These are phyloP conservation scores for Diarsia mendica DNA, from an alignment of 2,888 invertebrate species.

Conservation along the genomic window DNA sequence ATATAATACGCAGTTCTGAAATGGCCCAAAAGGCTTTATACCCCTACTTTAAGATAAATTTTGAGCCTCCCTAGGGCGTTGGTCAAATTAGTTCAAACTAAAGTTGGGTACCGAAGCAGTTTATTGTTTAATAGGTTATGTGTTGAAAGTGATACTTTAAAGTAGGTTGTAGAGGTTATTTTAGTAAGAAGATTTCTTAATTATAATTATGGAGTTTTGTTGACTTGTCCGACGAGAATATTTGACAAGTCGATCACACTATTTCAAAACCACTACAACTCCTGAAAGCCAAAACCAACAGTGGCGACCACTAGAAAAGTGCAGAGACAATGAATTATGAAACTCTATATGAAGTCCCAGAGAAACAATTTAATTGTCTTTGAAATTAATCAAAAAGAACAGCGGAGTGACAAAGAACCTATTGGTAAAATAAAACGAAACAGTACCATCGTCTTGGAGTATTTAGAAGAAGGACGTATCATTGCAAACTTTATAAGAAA, in stretches of 20 bases:
- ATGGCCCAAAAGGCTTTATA: conserved; percentile 55
- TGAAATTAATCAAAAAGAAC: too few relatives aligned
- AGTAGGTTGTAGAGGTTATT: background rate
- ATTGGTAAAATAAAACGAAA: too few relatives aligned
- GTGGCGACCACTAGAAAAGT: too few relatives aligned
- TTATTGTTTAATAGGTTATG: conserved; percentile 46
- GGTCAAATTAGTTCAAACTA: conserved; percentile 47
- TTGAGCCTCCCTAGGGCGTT: conserved; percentile 38
- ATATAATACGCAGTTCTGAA: conserved; percentile 19
- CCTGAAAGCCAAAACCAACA: too few relatives aligned
- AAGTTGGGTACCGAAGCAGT: conserved; percentile 24
- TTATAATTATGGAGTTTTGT: background rate
- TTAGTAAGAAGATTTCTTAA: background rate
- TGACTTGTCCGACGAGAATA: too few relatives aligned
- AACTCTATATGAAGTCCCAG: too few relatives aligned
- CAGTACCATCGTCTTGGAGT: too few relatives aligned
- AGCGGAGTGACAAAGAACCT: too few relatives aligned
- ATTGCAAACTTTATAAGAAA: background rate
- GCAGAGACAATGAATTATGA: too few relatives aligned
- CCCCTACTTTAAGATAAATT: conserved; percentile 52
- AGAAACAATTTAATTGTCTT: too few relatives aligned
- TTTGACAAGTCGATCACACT: too few relatives aligned
- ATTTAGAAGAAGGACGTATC: background rate
- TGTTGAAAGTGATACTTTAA: conserved; percentile 10
- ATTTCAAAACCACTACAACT: too few relatives aligned